phyloP scores from a whole-genome alignment of 2,888 invertebrate species.

The Dione vanillae region DNA sequence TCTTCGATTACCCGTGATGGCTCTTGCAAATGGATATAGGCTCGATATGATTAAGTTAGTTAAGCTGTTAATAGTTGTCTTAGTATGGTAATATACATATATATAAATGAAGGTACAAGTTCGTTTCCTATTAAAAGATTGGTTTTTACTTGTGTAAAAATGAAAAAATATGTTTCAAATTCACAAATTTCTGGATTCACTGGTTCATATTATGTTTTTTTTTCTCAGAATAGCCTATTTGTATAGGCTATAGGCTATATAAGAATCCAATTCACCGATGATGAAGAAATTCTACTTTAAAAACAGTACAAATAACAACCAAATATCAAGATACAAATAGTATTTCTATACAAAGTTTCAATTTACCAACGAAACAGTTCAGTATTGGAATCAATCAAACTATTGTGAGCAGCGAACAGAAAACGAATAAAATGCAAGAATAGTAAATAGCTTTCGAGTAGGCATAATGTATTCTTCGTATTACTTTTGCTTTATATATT shows the following conservation, averaged over 20 bases:
- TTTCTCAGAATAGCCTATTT: no score
- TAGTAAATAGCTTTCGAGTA: conserved; percentile 29
- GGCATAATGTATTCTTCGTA: conserved; percentile 26
- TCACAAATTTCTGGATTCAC: no score
- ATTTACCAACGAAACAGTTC: conserved; percentile 26
- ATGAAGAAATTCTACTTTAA: no score
- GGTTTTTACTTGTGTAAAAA: no score
- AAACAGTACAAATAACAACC: no score
- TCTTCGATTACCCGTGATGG: conserved; percentile 22
- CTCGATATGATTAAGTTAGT: conserved; percentile 17
- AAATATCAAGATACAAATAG: conserved; percentile 16
- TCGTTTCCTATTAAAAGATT: no score
- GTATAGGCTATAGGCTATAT: no score
- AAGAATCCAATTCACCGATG: no score
- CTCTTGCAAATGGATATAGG: conserved; percentile 23
- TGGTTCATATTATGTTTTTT: no score
- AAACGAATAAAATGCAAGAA: conserved; percentile 31
- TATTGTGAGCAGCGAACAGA: conserved; percentile 25
- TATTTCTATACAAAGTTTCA: conserved; percentile 19
- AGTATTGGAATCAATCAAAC: conserved; percentile 30
- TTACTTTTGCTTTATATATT: not conserved
- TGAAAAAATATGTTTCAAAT: no score
- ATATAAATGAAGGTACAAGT: not conserved
- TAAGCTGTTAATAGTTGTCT: not conserved
- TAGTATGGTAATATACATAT: not conserved